Conservation (phyloP, 2,888 invertebrate species). For the Eretmocerus hayati region DNA sequence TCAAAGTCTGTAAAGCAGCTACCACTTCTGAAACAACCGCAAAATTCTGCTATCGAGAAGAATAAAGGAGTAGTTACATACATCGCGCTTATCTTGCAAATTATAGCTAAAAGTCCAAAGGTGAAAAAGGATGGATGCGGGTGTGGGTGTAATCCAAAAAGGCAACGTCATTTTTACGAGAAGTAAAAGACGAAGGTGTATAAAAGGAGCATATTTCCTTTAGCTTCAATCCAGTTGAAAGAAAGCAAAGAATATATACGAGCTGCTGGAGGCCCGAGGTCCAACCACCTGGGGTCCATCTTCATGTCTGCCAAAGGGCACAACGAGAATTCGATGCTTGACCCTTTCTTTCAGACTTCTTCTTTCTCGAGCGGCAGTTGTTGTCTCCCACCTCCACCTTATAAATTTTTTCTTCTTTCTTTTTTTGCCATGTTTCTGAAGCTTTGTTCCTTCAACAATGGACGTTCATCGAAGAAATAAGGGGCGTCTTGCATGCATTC, state of each 20-base stretch:
- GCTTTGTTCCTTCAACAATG: slow-evolving; percentile 41
- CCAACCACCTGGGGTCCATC: neutral
- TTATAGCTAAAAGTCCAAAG: slow-evolving; percentile 23
- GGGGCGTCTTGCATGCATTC: slow-evolving; percentile 6
- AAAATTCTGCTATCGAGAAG: no score
- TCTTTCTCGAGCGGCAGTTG: no score
- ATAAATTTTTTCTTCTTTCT: no score
- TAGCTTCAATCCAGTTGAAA: no score
- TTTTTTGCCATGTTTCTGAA: slow-evolving; percentile 21
- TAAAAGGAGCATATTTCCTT: slow-evolving; percentile 2
- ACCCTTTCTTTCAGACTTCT: slow-evolving; percentile 21
- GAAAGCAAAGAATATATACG: no score
- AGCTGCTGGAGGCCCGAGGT: neutral
- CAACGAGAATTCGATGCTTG: slow-evolving; percentile 7
- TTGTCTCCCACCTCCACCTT: no score
- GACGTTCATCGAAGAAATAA: neutral
- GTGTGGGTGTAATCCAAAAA: slow-evolving; percentile 8
- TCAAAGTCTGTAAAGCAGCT: no score
- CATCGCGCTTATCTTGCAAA: no score
- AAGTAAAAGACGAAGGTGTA: slow-evolving; percentile 27
- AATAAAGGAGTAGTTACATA: no score
- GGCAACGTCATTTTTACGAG: slow-evolving; percentile 31
- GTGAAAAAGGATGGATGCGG: slow-evolving; percentile 19
- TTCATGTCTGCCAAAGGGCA: slow-evolving; percentile 9
- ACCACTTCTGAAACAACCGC: no score